phyloP scores from a whole-genome alignment of 2,797 vertebrate species.

The Onychomys leucogaster region DNA sequence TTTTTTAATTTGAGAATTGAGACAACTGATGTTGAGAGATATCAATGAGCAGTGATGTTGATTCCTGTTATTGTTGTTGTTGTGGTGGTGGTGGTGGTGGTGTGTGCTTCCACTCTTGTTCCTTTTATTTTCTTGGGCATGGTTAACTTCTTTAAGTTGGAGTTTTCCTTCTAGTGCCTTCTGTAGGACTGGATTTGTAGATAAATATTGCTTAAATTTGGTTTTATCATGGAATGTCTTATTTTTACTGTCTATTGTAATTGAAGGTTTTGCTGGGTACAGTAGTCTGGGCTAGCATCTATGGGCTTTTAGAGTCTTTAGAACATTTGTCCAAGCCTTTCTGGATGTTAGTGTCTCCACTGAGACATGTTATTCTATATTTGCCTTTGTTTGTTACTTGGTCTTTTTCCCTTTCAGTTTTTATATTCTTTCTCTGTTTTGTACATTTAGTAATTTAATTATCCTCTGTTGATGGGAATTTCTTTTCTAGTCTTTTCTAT shows the following conservation, averaged over 20 bases:
- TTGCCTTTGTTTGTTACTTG: background rate
- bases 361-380: background rate
- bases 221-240: background rate
- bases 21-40: background rate
- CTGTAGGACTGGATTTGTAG: background rate
- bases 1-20: background rate
- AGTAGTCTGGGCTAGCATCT: background rate
- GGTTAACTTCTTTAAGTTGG: background rate
- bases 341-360: background rate
- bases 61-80: background rate
- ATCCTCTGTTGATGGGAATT: too few species aligned
- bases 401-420: background rate
- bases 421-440: background rate
- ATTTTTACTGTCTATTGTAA: background rate
- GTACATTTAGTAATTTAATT: background rate
- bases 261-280: background rate
- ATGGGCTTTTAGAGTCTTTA: background rate
- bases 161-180: background rate
- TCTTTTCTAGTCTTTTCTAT: background rate
- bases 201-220: background rate
- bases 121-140: background rate
- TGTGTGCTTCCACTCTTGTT: background rate
- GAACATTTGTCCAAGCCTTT: background rate
- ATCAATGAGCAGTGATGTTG: background rate
- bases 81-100: background rate